Percentiles rank a stretch among this genome's conserved stretches.
Conservation (phyloP, 2,797 vertebrate genomes). For the Steatocranus sp. region DNA sequence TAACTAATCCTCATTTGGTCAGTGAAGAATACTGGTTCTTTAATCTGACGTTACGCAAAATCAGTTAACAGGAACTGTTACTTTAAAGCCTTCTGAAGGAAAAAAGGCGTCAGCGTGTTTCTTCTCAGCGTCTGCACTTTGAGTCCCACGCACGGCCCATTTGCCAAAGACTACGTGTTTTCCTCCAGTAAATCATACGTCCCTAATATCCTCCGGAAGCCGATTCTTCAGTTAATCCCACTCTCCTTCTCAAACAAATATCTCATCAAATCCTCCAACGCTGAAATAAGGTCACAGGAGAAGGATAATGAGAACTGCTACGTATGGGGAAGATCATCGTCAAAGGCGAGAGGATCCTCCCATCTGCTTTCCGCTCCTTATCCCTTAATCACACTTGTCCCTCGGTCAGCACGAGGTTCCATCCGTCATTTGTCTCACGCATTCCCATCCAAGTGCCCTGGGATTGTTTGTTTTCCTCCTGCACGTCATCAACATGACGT, state of each 20-base stretch:
- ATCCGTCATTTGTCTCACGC: constrained; percentile 34
- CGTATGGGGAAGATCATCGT: constrained; percentile 51
- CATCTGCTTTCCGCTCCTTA: constrained; percentile 49
- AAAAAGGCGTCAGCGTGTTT: background rate
- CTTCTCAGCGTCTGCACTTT: background rate
- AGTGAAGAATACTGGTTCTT: background rate
- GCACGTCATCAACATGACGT: constrained; percentile 43
- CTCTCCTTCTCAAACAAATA: constrained; percentile 51
- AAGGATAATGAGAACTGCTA: constrained; percentile 63
- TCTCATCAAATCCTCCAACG: constrained; percentile 60
- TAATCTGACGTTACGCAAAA: background rate
- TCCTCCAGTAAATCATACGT: background rate
- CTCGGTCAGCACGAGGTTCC: constrained; percentile 40
- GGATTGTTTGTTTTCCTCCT: constrained; percentile 29
- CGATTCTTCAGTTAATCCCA: constrained; percentile 47
- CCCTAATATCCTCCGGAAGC: constrained; percentile 4
- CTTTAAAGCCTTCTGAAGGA: background rate
- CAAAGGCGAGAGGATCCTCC: constrained; percentile 44
- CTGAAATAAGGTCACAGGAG: constrained; percentile 65
- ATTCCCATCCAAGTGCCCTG: background rate
- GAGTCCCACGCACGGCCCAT: background rate
- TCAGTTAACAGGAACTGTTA: background rate
- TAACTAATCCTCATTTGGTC: background rate
- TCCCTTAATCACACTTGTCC: constrained; percentile 54
- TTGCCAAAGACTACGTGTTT: background rate